phyloP scores from a whole-genome alignment of 2,113 vertebrate species.

The Ictalurus furcatus region DNA sequence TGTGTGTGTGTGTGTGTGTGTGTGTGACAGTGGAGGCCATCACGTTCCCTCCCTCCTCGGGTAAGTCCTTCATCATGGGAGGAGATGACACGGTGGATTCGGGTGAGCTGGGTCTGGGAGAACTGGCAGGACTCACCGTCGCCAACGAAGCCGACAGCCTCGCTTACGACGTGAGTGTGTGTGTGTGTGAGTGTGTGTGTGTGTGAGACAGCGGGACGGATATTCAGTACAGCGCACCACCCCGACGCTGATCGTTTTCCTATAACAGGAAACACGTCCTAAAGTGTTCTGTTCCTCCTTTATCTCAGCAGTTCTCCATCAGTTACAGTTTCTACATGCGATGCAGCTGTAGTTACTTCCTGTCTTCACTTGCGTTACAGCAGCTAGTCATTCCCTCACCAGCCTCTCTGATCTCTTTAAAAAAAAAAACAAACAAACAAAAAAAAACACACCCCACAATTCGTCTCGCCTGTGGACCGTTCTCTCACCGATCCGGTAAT shows the following conservation, averaged over 20 bases:
- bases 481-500: too few species aligned
- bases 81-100: conserved; percentile 90
- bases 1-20: conserved; percentile 47
- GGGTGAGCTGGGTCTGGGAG: conserved; percentile 89
- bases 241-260: background rate
- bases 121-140: conserved; percentile 94
- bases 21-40: conserved; percentile 85
- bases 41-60: conserved; percentile 93
- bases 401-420: too few species aligned
- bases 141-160: conserved; percentile 95
- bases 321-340: background rate
- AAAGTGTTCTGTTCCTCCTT: background rate
- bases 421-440: too few species aligned
- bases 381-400: too few species aligned
- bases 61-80: conserved; percentile 96
- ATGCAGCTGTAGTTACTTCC: too few species aligned
- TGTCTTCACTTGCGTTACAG: too few species aligned
- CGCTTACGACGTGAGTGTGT: conserved; percentile 88
- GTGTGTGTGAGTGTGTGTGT: conserved; percentile 93
- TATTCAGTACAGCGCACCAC: too few species aligned
- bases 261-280: background rate
- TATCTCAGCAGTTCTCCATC: background rate
- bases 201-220: background rate
- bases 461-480: too few species aligned
- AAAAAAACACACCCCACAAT: too few species aligned